phyloP scores from a whole-genome alignment of 1,140 invertebrate species.

The Neoseiulus cucumeris region DNA sequence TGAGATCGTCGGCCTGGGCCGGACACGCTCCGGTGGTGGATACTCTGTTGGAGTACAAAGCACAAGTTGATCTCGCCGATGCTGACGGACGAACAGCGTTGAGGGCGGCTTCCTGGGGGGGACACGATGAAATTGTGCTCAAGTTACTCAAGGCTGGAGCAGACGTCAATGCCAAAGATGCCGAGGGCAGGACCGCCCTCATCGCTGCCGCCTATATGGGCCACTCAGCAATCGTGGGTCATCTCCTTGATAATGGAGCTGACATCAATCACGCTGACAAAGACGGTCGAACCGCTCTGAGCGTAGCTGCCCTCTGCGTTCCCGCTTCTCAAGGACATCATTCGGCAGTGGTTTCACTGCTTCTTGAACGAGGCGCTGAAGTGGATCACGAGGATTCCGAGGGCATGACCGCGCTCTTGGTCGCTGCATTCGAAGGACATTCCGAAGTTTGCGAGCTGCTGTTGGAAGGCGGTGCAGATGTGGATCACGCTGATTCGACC shows the following conservation, averaged over 20 bases:
- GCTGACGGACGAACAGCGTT: constrained; percentile 67
- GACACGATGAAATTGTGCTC: constrained; percentile 73
- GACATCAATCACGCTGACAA: constrained; percentile 24
- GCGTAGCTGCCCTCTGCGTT: constrained; percentile 71
- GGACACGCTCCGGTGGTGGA: constrained; percentile 55
- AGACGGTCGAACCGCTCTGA: constrained; percentile 48
- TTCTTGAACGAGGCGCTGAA: constrained; percentile 62
- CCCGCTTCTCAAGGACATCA: constrained; percentile 46
- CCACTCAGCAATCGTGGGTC: constrained; percentile 32
- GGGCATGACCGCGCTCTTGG: constrained; percentile 72
- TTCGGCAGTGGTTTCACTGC: constrained; percentile 41
- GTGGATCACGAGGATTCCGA: constrained; percentile 76
- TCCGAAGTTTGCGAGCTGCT: constrained; percentile 54
- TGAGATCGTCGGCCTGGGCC: constrained; percentile 57
- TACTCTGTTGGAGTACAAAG: constrained; percentile 51
- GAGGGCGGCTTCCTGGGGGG: constrained; percentile 75
- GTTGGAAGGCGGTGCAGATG: constrained; percentile 63
- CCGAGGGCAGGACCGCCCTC: constrained; percentile 50
- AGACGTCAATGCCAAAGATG: constrained; percentile 63
- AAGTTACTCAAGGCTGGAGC: constrained; percentile 62
- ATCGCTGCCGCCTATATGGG: constrained; percentile 37
- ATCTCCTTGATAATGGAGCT: constrained; percentile 25
- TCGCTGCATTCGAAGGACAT: constrained; percentile 83
- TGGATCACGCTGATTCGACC: constrained; percentile 52
- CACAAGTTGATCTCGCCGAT: constrained; percentile 59